phyloP scores from a whole-genome alignment of 2,797 vertebrate genomes.

The Rhynchotus rufescens region DNA sequence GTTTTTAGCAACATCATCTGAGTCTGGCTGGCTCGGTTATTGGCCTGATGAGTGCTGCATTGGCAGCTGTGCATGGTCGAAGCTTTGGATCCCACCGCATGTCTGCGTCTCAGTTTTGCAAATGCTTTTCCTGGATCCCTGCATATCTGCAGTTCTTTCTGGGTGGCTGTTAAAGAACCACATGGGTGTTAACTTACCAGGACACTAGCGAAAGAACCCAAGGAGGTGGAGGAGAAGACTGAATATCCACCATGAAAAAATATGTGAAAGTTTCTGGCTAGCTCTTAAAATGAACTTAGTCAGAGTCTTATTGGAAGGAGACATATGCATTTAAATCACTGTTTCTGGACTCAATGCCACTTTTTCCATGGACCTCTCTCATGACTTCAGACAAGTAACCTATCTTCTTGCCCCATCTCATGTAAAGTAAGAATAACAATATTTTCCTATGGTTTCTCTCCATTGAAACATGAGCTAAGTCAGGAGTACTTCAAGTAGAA shows the following conservation, averaged over 20 bases:
- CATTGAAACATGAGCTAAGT: background rate
- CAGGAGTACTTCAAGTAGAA: background rate
- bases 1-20: background rate
- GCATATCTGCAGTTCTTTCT: background rate
- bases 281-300: background rate
- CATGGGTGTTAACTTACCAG: background rate
- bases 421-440: background rate
- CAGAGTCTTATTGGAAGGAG: rapidly evolving
- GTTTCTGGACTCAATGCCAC: background rate
- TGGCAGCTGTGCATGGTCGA: background rate
- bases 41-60: background rate
- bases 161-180: background rate
- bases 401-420: background rate
- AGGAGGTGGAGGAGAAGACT: background rate
- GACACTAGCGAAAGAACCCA: background rate
- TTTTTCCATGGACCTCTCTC: background rate
- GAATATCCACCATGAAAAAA: background rate
- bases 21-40: background rate
- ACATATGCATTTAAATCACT: background rate
- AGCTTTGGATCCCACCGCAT: background rate
- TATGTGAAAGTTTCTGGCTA: background rate
- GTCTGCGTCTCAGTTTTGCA: background rate
- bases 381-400: background rate
- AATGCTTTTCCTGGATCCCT: background rate
- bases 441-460: background rate